These are phyloP conservation scores for Nezara viridula DNA, from an alignment of 2,888 invertebrate genomes.

Conservation along the genomic window DNA sequence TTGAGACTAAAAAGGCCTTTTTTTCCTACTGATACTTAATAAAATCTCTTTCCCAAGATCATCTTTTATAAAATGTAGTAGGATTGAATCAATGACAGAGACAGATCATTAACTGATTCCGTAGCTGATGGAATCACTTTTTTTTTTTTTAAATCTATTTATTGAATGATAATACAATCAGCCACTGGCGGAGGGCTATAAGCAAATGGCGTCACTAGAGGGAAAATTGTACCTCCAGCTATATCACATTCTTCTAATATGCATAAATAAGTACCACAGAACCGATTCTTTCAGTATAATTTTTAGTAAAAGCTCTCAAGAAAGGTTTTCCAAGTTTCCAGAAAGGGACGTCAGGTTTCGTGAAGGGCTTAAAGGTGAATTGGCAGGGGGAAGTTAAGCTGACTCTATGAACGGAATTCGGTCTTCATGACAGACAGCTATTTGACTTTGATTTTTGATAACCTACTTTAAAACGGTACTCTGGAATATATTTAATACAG, in stretches of 20 bases:
- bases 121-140: too few species aligned
- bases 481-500: background rate
- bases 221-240: background rate
- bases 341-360: constrained; percentile 13
- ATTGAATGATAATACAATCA: too few species aligned
- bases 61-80: too few species aligned
- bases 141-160: too few species aligned
- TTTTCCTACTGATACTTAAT: too few species aligned
- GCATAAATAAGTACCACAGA: background rate
- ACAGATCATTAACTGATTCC: too few species aligned
- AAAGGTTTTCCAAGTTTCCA: constrained; percentile 13
- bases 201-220: too few species aligned
- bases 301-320: constrained; percentile 5
- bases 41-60: too few species aligned
- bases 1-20: too few species aligned
- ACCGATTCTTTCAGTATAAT: background rate
- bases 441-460: background rate
- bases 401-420: background rate
- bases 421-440: background rate
- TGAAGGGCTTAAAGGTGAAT: constrained; percentile 18
- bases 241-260: background rate
- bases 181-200: too few species aligned
- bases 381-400: background rate
- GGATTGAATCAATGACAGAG: too few species aligned
- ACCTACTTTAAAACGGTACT: background rate